These are phyloP conservation scores for Cavia porcellus DNA, from an alignment of 2,113 vertebrate species.

Conservation along the genomic window DNA sequence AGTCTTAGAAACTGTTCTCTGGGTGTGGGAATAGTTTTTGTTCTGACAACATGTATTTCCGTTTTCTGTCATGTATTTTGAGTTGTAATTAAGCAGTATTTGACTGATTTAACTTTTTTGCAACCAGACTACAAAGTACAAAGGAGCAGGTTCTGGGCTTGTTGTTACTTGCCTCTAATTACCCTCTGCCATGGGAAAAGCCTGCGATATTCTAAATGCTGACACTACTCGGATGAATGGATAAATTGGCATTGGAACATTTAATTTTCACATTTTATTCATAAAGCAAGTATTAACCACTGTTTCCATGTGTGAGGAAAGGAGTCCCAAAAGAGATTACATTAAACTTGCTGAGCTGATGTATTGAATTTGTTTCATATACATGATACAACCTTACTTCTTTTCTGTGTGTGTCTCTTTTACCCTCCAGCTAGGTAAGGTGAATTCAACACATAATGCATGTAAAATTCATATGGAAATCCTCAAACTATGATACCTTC, in stretches of 20 bases:
- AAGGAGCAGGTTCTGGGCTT: neutral
- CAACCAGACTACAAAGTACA: neutral
- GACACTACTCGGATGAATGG: neutral
- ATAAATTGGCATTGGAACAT: neutral
- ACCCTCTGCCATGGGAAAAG: neutral
- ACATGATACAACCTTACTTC: rapidly evolving
- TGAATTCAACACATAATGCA: rapidly evolving
- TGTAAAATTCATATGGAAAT: neutral
- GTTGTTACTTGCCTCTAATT: neutral
- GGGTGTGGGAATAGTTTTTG: neutral
- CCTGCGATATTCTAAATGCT: neutral
- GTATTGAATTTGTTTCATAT: neutral
- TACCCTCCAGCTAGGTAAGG: neutral
- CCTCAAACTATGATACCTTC: neutral
- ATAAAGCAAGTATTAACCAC: neutral
- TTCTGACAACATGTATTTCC: neutral
- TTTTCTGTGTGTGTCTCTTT: neutral
- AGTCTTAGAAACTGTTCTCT: neutral
- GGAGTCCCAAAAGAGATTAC: neutral
- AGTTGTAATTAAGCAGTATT: neutral
- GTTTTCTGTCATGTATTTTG: neutral
- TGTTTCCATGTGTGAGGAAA: neutral
- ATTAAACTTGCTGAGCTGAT: neutral
- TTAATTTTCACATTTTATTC: neutral
- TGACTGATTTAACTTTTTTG: neutral